These are phyloP conservation scores for Amphiprion percula DNA, from an alignment of 2,113 vertebrate genomes.

Conservation along the genomic window DNA sequence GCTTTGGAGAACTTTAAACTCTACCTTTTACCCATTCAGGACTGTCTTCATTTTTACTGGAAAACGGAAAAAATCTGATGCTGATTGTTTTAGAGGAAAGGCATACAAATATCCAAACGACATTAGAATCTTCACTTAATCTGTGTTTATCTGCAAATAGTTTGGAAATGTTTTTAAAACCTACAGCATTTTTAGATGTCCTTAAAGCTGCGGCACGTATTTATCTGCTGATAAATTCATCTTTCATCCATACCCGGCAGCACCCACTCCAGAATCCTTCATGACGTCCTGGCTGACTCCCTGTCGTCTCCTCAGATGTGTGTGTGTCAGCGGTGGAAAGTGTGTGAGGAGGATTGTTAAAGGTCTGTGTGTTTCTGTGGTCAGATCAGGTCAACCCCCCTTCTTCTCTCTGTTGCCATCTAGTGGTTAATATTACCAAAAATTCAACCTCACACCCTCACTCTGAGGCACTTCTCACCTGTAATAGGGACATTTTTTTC, in stretches of 20 bases:
- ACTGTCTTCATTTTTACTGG: no score
- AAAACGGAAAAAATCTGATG: no score
- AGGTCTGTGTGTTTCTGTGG: conserved; percentile 5
- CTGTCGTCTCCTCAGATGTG: background rate
- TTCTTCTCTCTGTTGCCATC: conserved; percentile 79
- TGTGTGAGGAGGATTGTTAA: conserved; percentile 4
- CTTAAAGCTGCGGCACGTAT: no score
- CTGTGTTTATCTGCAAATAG: no score
- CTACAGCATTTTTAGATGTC: background rate
- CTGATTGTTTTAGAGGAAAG: no score
- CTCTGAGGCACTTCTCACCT: background rate
- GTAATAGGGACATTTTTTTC: background rate
- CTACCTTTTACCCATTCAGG: no score
- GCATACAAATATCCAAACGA: no score
- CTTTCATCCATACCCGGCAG: background rate
- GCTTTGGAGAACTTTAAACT: no score
- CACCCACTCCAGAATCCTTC: background rate
- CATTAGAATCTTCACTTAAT: no score
- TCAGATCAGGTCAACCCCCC: conserved; percentile 33
- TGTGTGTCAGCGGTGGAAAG: conserved; percentile 4
- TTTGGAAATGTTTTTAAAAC: background rate
- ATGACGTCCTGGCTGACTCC: background rate
- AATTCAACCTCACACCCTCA: conserved; percentile 6
- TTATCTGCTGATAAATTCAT: no score
- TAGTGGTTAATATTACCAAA: conserved; percentile 67